Conservation (phyloP, 2,113 vertebrate species). For the Coptodon bakossiorum region DNA sequence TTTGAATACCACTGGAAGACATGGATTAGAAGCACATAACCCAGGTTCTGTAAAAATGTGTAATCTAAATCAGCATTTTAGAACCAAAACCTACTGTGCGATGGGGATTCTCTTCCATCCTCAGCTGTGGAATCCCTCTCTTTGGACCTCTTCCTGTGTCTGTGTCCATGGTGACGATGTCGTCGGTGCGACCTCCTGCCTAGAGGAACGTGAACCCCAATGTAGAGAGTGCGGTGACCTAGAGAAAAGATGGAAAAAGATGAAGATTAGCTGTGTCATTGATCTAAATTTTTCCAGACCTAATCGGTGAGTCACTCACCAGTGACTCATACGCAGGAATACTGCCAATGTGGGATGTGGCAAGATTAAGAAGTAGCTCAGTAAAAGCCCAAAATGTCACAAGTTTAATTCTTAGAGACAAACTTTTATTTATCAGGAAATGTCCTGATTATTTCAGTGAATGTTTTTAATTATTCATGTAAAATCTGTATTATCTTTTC, state of each 20-base stretch:
- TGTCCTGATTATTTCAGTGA: background rate
- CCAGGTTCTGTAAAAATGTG: background rate
- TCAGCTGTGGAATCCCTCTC: slow-evolving; percentile 89
- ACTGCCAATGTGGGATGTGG: background rate
- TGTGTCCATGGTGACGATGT: slow-evolving; percentile 92
- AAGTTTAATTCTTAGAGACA: background rate
- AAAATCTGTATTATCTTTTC: background rate
- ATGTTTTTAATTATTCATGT: background rate
- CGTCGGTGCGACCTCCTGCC: slow-evolving; percentile 92
- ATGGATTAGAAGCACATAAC: background rate
- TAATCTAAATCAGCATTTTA: background rate
- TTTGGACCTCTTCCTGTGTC: slow-evolving; percentile 93
- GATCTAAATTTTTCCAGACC: background rate
- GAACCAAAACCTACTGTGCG: slow-evolving; percentile 78
- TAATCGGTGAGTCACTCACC: background rate
- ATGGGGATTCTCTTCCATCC: slow-evolving; percentile 91
- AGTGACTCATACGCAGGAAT: background rate
- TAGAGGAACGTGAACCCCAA: slow-evolving; percentile 93
- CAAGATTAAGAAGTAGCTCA: background rate
- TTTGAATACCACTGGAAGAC: background rate
- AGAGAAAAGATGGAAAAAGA: background rate
- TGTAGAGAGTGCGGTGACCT: slow-evolving; percentile 95
- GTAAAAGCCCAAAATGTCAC: background rate
- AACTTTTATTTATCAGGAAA: background rate
- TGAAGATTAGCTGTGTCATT: background rate